A percentile compares a stretch with the other conserved stretches of the same genome.
Evolutionary conservation across 2,888 invertebrate genomes (phyloP).

Genomic region (Trichogramma dendrolimi): DNA sequence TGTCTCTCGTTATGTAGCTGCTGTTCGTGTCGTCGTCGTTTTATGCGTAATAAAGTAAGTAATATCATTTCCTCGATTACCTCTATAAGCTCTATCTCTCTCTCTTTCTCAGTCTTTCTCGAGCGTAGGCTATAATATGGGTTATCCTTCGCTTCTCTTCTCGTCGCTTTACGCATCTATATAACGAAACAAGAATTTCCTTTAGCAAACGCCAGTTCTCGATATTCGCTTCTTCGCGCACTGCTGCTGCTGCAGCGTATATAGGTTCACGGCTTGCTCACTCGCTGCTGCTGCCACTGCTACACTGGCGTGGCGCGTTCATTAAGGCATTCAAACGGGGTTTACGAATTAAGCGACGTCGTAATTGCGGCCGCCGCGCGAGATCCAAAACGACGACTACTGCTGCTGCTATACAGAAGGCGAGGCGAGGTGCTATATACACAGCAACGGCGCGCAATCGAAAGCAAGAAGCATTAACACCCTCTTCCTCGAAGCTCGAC

Average conservation of each 20-base stretch:
- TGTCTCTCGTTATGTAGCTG: no score
- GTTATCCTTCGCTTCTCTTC: no score
- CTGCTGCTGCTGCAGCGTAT: background rate
- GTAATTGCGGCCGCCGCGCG: conserved; percentile 35
- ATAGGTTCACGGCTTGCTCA: background rate
- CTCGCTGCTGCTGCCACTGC: conserved; percentile 24
- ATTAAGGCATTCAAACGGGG: conserved; percentile 37
- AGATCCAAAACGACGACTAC: conserved; percentile 33
- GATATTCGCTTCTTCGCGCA: background rate
- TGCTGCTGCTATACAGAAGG: conserved; percentile 15
- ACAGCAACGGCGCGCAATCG: conserved; percentile 5
- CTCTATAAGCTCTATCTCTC: no score
- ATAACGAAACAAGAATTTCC: conserved; percentile 28
- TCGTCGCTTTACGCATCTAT: no score
- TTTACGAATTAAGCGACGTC: conserved; percentile 38
- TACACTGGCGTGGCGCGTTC: conserved; percentile 32
- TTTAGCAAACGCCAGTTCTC: conserved; percentile 23
- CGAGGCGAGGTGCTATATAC: no score
- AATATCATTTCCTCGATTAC: no score
- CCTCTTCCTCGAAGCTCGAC: conserved; percentile 4
- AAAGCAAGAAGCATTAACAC: conserved; percentile 18
- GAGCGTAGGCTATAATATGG: no score
- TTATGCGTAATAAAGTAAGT: no score
- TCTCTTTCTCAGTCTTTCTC: no score
- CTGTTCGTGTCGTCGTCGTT: no score